These are phyloP conservation scores for Thinocorus orbignyianus DNA, from an alignment of 2,113 vertebrate species.

Conservation along the genomic window DNA sequence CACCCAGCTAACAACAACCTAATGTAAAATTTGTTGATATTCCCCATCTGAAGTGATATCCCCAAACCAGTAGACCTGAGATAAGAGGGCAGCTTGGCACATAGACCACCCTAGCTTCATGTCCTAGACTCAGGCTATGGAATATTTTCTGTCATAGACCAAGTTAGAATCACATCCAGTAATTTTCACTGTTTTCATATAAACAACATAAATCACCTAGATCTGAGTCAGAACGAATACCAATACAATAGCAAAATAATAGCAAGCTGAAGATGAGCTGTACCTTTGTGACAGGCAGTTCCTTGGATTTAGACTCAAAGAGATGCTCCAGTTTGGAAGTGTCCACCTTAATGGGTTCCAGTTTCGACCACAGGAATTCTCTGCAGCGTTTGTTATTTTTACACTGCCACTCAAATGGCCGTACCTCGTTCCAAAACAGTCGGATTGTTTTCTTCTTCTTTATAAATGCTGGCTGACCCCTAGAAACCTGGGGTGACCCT, in stretches of 20 bases:
- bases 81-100: not conserved
- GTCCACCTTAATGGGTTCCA: slow-evolving; percentile 95
- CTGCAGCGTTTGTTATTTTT: slow-evolving; percentile 87
- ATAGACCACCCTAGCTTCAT: not conserved
- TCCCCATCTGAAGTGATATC: not conserved
- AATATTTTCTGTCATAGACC: not conserved
- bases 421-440: slow-evolving; percentile 97
- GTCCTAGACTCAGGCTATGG: not conserved
- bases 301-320: slow-evolving; percentile 98
- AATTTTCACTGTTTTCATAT: slow-evolving; percentile 19
- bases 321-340: slow-evolving; percentile 96
- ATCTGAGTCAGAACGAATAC: slow-evolving; percentile 15
- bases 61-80: not conserved
- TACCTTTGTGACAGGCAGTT: slow-evolving; percentile 96
- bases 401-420: slow-evolving; percentile 90
- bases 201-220: slow-evolving; percentile 47
- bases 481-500: slow-evolving; percentile 84
- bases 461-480: slow-evolving; percentile 86
- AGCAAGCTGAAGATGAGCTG: not conserved
- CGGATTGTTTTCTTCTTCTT: slow-evolving; percentile 99
- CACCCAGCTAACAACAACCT: not conserved
- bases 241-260: slow-evolving; percentile 39
- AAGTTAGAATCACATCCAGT: not conserved
- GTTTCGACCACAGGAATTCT: slow-evolving; percentile 95
- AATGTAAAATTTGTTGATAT: not conserved